Conservation (phyloP, 1,140 invertebrate genomes). For the Drosophila funebris region DNA sequence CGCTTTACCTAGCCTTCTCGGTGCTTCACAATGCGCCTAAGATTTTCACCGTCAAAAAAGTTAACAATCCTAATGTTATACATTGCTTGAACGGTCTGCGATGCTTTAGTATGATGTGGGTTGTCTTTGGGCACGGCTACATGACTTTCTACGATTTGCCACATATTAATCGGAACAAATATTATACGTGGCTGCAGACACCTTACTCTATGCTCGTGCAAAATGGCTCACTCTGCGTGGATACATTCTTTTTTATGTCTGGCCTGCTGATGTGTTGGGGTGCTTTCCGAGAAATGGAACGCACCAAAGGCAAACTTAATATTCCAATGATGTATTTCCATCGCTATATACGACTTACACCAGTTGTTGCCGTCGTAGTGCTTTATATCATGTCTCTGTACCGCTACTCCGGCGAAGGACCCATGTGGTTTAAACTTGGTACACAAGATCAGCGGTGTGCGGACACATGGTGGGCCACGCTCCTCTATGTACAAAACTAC, state of each 20-base stretch:
- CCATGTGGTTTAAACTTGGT: constrained; percentile 85
- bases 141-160: constrained; percentile 73
- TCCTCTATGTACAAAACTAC: constrained; percentile 94
- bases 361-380: constrained; percentile 85
- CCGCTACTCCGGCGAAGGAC: constrained; percentile 86
- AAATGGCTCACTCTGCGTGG: constrained; percentile 87
- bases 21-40: constrained; percentile 77
- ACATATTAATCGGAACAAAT: constrained; percentile 64
- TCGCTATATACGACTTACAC: constrained; percentile 86
- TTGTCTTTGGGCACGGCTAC: constrained; percentile 87
- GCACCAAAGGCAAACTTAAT: constrained; percentile 84
- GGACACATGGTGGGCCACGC: constrained; percentile 92
- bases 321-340: constrained; percentile 85
- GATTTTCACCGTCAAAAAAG: constrained; percentile 75
- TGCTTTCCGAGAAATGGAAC: constrained; percentile 88
- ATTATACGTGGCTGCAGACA: constrained; percentile 78
- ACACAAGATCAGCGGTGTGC: constrained; percentile 88
- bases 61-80: constrained; percentile 79
- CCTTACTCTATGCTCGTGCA: constrained; percentile 86
- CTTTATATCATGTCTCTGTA: constrained; percentile 84
- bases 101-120: constrained; percentile 88
- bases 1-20: constrained; percentile 68
- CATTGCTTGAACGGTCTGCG: constrained; percentile 86
- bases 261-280: constrained; percentile 88
- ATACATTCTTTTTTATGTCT: constrained; percentile 89